Evolutionary conservation across 2,888 invertebrate species (phyloP).

Genomic region (Dynastes grantii): DNA sequence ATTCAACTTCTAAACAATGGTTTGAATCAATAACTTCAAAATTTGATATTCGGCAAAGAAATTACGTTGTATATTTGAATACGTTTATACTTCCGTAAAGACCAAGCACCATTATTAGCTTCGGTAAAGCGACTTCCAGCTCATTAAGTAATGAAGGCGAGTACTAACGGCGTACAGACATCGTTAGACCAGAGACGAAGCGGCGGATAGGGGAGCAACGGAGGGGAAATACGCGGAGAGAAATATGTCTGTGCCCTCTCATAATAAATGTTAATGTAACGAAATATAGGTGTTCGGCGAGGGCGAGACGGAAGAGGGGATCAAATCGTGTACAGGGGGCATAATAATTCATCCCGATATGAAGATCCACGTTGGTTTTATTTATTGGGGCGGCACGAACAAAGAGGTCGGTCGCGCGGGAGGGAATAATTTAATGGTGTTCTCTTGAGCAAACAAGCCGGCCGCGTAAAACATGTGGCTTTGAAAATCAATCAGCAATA

Average conservation of each 20-base stretch:
- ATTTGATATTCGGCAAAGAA: too few species aligned
- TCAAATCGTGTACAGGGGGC: constrained; percentile 57
- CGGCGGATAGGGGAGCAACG: not conserved
- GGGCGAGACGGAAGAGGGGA: constrained; percentile 22
- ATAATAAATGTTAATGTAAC: constrained; percentile 50
- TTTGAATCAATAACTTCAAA: too few species aligned
- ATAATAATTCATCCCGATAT: constrained; percentile 64
- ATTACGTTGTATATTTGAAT: not conserved
- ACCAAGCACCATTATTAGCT: constrained; percentile 19
- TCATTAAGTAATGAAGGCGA: constrained; percentile 47
- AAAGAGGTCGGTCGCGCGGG: constrained; percentile 65
- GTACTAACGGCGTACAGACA: constrained; percentile 36
- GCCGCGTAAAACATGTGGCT: constrained; percentile 67
- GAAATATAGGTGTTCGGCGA: constrained; percentile 26
- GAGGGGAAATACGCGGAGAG: constrained; percentile 11
- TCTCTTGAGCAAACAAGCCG: constrained; percentile 67
- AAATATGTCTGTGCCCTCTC: constrained; percentile 42
- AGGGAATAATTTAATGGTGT: constrained; percentile 69
- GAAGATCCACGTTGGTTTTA: constrained; percentile 60
- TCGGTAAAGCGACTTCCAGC: constrained; percentile 29
- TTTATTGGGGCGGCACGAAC: constrained; percentile 64
- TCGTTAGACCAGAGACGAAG: constrained; percentile 27
- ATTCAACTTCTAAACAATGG: too few species aligned
- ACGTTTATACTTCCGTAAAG: constrained; percentile 27
- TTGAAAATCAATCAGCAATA: constrained; percentile 69